A percentile compares a stretch with the other conserved stretches of the same genome.
Conservation (phyloP, 64 coral and sea anemone species). For the Stichodactyla mertensii region DNA sequence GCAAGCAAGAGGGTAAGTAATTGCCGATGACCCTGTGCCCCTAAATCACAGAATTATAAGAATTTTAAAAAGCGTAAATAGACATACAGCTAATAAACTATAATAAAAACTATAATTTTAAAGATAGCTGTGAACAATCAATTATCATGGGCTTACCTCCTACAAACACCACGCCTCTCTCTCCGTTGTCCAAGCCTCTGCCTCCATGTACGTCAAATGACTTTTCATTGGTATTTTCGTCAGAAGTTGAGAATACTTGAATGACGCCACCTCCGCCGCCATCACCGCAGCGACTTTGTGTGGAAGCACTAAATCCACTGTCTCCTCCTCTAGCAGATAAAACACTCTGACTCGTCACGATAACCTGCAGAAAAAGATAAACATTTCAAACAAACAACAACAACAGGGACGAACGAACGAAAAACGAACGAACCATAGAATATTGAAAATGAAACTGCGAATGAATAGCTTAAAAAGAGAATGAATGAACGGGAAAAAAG, state of each 20-base stretch:
- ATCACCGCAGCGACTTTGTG: conserved; percentile 31
- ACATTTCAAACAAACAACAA: no score
- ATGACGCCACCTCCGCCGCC: conserved; percentile 61
- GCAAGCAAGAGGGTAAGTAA: no score
- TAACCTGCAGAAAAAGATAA: conserved; percentile 17
- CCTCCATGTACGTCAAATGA: neutral
- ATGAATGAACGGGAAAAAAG: no score
- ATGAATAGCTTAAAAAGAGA: no score
- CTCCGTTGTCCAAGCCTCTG: conserved; percentile 27
- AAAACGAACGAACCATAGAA: no score
- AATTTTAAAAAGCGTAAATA: no score
- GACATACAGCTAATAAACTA: no score
- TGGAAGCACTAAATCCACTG: conserved; percentile 28
- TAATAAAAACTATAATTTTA: no score
- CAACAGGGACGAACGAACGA: no score
- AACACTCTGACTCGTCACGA: neutral
- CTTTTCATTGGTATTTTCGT: neutral
- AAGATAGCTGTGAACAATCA: neutral
- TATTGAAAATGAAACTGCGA: no score
- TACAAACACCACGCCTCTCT: conserved; percentile 8
- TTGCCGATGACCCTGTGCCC: no score
- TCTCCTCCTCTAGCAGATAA: conserved; percentile 32
- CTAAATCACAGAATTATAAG: no score
- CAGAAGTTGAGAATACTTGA: conserved; percentile 29
- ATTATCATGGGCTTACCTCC: neutral